These are phyloP conservation scores for Halichoerus grypus DNA, from an alignment of 2,113 vertebrate genomes.

Conservation along the genomic window DNA sequence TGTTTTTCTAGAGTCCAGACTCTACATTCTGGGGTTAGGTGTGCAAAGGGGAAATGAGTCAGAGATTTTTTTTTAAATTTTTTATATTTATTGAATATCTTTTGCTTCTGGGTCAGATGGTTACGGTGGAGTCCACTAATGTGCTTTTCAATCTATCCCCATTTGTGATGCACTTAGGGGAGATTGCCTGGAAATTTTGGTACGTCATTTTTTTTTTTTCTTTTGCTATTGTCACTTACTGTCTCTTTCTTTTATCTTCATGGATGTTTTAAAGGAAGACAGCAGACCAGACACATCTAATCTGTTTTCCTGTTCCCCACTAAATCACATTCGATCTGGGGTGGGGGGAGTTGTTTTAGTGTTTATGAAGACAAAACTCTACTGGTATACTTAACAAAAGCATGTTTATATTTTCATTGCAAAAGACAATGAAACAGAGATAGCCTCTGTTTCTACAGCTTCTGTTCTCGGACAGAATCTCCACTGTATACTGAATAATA, in stretches of 20 bases:
- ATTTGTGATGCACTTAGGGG: not conserved
- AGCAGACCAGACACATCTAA: not conserved
- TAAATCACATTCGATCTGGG: not conserved
- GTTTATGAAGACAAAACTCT: slow-evolving; percentile 35
- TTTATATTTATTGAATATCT: not conserved
- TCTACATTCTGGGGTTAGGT: not conserved
- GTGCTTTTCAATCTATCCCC: not conserved
- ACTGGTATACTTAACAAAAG: not conserved
- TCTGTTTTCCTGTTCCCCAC: not conserved
- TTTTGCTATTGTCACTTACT: not conserved
- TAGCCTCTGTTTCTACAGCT: not conserved
- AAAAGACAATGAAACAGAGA: slow-evolving; percentile 25
- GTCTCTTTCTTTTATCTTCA: slow-evolving; percentile 22
- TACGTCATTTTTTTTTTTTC: not conserved
- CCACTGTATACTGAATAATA: not conserved
- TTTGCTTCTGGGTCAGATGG: not conserved
- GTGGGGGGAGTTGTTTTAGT: not conserved
- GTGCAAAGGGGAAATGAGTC: not conserved
- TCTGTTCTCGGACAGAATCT: not conserved
- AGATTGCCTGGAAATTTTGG: slow-evolving; percentile 14
- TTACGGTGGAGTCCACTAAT: not conserved
- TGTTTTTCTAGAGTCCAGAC: not conserved
- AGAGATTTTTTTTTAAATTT: not conserved
- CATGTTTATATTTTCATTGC: slow-evolving; percentile 58
- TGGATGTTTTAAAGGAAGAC: slow-evolving; percentile 8